Evolutionary conservation across 2,797 vertebrate species (phyloP).

Genomic region (Tapera naevia): DNA sequence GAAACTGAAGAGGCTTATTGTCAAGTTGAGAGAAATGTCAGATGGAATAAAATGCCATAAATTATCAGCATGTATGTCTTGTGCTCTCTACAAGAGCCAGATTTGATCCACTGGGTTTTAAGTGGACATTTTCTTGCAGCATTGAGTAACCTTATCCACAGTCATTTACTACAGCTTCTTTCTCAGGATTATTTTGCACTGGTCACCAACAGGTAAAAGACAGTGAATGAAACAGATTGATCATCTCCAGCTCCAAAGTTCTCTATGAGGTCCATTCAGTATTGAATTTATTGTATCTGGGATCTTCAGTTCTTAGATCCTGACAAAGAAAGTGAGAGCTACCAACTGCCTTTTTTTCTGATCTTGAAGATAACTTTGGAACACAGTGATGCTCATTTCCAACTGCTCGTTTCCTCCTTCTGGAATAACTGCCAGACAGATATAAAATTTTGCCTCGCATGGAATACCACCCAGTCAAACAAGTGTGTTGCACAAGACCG

Average conservation of each 20-base stretch:
- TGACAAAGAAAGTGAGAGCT: neutral
- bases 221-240: neutral
- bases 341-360: neutral
- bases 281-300: neutral
- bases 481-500: neutral
- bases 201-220: neutral
- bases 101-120: neutral
- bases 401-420: neutral
- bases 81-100: neutral
- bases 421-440: neutral
- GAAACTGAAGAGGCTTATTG: neutral
- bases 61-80: neutral
- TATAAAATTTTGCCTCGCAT: neutral
- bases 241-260: neutral
- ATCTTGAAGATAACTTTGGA: neutral
- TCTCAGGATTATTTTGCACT: neutral
- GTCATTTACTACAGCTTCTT: neutral
- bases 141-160: neutral
- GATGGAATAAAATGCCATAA: neutral
- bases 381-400: neutral
- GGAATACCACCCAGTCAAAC: neutral
- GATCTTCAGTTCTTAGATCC: neutral
- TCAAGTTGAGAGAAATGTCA: neutral
- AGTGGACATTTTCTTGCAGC: neutral
- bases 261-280: neutral